Evolutionary conservation across 2,888 invertebrate genomes (phyloP).

Genomic region (Eupithecia tripunctaria): DNA sequence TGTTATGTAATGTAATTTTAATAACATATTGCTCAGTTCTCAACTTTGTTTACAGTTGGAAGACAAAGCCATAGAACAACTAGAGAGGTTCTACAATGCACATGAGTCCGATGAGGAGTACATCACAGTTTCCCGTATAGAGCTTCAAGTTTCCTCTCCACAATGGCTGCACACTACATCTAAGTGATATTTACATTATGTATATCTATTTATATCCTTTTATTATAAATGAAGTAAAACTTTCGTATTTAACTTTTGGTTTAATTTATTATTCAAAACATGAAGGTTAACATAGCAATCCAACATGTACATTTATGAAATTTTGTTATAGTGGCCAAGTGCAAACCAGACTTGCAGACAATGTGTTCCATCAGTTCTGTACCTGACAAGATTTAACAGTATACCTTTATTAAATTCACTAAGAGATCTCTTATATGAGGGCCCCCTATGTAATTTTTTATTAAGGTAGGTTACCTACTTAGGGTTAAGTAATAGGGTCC

Average conservation of each 20-base stretch:
- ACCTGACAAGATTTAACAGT: neutral
- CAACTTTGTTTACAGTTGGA: constrained; percentile 86
- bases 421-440: too few species aligned
- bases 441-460: too few species aligned
- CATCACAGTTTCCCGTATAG: constrained; percentile 88
- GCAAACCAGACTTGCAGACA: neutral
- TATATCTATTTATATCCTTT: constrained; percentile 27
- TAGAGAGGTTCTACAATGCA: constrained; percentile 89
- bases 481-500: neutral
- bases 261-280: constrained; percentile 3
- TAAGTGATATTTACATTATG: constrained; percentile 61
- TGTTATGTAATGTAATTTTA: too few species aligned
- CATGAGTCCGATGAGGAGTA: constrained; percentile 88
- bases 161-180: constrained; percentile 84
- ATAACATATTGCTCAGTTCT: neutral
- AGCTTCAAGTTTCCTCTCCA: constrained; percentile 84
- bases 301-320: neutral
- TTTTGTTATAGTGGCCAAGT: neutral
- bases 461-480: too few species aligned
- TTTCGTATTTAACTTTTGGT: constrained; percentile 7
- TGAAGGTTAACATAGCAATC: neutral
- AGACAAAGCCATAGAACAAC: constrained; percentile 93
- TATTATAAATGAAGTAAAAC: constrained; percentile 31
- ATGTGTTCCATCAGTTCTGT: neutral
- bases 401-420: neutral